phyloP scores from a whole-genome alignment of 2,797 vertebrate species.

The Columba guinea region DNA sequence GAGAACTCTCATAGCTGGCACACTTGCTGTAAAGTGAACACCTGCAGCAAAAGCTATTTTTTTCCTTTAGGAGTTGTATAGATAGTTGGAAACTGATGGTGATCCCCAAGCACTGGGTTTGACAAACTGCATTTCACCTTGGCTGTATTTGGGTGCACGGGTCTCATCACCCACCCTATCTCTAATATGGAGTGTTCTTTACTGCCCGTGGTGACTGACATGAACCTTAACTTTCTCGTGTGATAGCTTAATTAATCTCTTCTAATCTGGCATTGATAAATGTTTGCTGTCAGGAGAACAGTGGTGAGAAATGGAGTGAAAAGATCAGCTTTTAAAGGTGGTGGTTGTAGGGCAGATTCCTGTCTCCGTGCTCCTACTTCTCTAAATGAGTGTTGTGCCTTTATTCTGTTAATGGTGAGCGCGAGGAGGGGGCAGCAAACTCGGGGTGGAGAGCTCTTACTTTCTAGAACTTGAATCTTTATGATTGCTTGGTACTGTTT shows the following conservation, averaged over 20 bases:
- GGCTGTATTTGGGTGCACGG: accelerated
- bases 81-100: background rate
- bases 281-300: background rate
- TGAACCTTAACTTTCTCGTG: background rate
- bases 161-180: background rate
- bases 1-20: background rate
- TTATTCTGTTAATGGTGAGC: background rate
- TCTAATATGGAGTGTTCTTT: accelerated
- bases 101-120: background rate
- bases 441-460: background rate
- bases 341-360: background rate
- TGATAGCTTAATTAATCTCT: background rate
- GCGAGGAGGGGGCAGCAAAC: background rate
- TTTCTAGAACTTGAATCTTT: background rate
- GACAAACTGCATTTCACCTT: background rate
- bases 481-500: accelerated
- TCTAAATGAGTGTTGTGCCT: background rate
- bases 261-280: background rate
- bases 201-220: background rate
- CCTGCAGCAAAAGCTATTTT: background rate
- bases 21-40: background rate
- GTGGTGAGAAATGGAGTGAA: background rate
- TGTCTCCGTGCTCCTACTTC: background rate
- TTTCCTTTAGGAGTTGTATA: background rate
- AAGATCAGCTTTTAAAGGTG: background rate